Percentiles rank a stretch among this genome's conserved stretches.
Evolutionary conservation across 2,888 invertebrate genomes (phyloP).

Genomic region (Melanostoma scalare): DNA sequence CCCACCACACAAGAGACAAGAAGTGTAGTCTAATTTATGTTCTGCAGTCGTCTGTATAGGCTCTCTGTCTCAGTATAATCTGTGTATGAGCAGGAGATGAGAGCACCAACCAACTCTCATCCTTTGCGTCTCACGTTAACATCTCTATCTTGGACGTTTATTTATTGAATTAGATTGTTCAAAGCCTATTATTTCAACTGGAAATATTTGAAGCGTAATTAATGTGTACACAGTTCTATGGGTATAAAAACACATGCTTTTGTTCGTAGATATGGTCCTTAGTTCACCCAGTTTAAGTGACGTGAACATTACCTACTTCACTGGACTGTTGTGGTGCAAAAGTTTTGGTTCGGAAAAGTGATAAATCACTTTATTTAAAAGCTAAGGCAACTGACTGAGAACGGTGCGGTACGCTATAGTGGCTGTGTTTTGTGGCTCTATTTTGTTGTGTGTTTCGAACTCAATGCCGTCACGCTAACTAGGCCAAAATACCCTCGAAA

Average conservation of each 20-base stretch:
- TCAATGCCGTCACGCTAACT: conserved; percentile 38
- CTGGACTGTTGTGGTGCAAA: neutral
- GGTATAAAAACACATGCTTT: conserved; percentile 55
- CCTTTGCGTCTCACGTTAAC: conserved; percentile 1
- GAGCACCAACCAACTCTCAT: neutral
- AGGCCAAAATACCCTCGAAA: conserved; percentile 43
- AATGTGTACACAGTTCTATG: conserved; percentile 50
- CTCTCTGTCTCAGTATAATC: too few species aligned
- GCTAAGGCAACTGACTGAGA: neutral
- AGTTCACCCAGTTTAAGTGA: conserved; percentile 1
- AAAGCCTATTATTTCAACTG: conserved; percentile 52
- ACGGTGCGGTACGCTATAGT: neutral
- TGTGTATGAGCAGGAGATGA: too few species aligned
- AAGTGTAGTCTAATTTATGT: neutral
- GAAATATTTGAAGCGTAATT: conserved; percentile 50
- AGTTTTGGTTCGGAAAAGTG: neutral
- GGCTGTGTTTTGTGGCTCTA: neutral
- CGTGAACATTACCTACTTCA: conserved; percentile 21
- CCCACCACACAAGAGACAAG: neutral
- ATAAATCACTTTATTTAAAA: conserved; percentile 25
- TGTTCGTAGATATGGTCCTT: conserved; percentile 15
- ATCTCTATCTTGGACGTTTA: conserved; percentile 20
- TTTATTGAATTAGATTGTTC: conserved; percentile 46
- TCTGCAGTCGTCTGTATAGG: neutral
- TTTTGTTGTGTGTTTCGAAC: neutral